These are phyloP conservation scores for Choristoneura fumiferana DNA, from an alignment of 1,140 invertebrate genomes.

Conservation along the genomic window DNA sequence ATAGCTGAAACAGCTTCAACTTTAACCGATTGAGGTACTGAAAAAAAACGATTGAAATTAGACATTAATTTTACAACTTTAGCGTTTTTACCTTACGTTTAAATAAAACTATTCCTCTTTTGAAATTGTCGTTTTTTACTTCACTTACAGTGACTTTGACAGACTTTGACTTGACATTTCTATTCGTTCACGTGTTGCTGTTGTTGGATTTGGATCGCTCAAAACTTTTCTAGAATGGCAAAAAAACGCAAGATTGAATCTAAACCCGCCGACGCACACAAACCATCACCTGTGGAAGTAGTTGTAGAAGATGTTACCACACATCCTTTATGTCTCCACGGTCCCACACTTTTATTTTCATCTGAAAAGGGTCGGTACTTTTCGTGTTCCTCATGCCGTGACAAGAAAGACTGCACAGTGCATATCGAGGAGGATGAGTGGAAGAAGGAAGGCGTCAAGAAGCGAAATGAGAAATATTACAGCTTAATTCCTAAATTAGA, in stretches of 20 bases:
- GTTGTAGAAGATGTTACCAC: slow-evolving; percentile 61
- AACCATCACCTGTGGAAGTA: slow-evolving; percentile 58
- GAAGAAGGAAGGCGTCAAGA: slow-evolving; percentile 63
- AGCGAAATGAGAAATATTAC: slow-evolving; percentile 75
- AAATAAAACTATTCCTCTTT: too few species aligned
- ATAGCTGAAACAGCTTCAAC: not conserved
- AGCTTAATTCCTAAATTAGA: slow-evolving; percentile 72
- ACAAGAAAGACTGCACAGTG: slow-evolving; percentile 88
- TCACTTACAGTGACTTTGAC: slow-evolving; percentile 4
- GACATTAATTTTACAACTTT: too few species aligned
- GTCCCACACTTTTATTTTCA: slow-evolving; percentile 86
- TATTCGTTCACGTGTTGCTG: not conserved
- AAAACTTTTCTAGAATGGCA: slow-evolving; percentile 34
- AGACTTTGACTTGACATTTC: not conserved
- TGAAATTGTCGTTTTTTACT: too few species aligned
- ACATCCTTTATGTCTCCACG: slow-evolving; percentile 80
- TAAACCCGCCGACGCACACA: slow-evolving; percentile 27
- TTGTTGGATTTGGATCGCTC: not conserved
- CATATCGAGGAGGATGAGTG: slow-evolving; percentile 80
- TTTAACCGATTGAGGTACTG: too few species aligned
- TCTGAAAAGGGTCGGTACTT: slow-evolving; percentile 81
- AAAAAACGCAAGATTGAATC: slow-evolving; percentile 54
- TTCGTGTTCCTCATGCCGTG: slow-evolving; percentile 89
- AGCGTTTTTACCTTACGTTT: too few species aligned
- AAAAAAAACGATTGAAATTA: too few species aligned